phyloP scores from a whole-genome alignment of 2,113 vertebrate genomes.

The Periophthalmodon schlosseri region DNA sequence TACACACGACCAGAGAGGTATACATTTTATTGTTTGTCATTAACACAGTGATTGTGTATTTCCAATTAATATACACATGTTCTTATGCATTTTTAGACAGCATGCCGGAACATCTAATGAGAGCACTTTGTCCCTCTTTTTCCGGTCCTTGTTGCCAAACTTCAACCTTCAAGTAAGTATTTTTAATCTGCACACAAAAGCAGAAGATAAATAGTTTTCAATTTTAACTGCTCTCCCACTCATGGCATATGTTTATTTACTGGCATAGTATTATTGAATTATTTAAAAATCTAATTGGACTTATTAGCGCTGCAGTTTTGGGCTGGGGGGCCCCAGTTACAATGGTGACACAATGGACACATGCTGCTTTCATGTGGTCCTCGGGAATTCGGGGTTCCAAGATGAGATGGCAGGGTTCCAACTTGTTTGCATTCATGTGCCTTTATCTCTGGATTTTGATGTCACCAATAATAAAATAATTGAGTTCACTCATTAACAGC shows the following conservation, averaged over 20 bases:
- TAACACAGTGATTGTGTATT: neutral
- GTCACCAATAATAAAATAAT: no score
- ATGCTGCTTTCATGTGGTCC: no score
- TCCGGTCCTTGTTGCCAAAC: constrained; percentile 92
- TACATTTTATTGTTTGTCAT: neutral
- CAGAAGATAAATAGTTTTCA: no score
- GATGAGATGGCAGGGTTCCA: no score
- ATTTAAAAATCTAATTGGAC: neutral
- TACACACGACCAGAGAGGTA: constrained; percentile 93
- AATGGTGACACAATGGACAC: no score
- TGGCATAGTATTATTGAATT: neutral
- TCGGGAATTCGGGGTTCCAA: no score
- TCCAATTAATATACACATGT: neutral
- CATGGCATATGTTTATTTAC: neutral
- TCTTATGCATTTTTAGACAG: constrained; percentile 52
- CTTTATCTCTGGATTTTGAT: no score
- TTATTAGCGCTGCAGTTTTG: neutral
- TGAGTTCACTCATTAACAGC: no score
- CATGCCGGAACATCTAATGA: constrained; percentile 78
- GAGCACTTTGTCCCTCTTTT: constrained; percentile 93
- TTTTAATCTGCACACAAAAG: neutral
- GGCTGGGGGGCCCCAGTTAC: no score
- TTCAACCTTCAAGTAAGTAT: constrained; percentile 89
- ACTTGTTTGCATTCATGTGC: no score
- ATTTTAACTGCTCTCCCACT: neutral